Percentiles rank a stretch among this genome's conserved stretches.
Evolutionary conservation across 2,797 vertebrate genomes (phyloP).

Genomic region (Fundulus diaphanus): DNA sequence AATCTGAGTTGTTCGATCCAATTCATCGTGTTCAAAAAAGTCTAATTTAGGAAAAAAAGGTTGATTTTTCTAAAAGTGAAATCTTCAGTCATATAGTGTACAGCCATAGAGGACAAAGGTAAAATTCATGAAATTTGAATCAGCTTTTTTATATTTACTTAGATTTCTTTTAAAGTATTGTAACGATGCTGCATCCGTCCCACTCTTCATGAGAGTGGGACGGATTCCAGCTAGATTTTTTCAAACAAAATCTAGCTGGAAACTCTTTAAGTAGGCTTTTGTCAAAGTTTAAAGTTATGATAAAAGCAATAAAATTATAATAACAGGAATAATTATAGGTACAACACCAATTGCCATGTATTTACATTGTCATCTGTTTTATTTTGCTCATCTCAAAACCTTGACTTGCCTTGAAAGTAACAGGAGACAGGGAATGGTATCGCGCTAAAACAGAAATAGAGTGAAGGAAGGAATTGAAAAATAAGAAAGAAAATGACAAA

Average conservation of each 20-base stretch:
- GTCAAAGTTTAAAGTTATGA: not conserved
- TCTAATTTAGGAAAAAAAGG: not conserved
- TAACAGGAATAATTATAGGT: slow-evolving; percentile 19
- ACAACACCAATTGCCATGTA: slow-evolving; percentile 37
- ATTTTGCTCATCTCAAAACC: slow-evolving; percentile 59
- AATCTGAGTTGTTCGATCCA: not conserved
- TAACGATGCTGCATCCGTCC: not conserved
- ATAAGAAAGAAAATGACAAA: slow-evolving; percentile 17
- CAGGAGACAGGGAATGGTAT: slow-evolving; percentile 59
- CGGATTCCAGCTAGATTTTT: no score
- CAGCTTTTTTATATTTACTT: no score
- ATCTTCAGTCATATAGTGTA: not conserved
- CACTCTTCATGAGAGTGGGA: not conserved
- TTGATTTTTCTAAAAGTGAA: no score
- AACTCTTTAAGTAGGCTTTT: not conserved
- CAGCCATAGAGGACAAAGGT: not conserved
- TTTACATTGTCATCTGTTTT: slow-evolving; percentile 51
- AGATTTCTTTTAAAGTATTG: no score
- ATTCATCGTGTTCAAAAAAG: not conserved
- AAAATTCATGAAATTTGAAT: not conserved
- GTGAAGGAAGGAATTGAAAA: slow-evolving; percentile 26
- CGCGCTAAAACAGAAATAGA: slow-evolving; percentile 58
- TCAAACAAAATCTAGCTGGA: not conserved
- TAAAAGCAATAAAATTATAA: not conserved
- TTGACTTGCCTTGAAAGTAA: slow-evolving; percentile 59